Evolutionary conservation across 2,113 vertebrate genomes (phyloP).

Genomic region (Ptilorrhoa leucosticta): DNA sequence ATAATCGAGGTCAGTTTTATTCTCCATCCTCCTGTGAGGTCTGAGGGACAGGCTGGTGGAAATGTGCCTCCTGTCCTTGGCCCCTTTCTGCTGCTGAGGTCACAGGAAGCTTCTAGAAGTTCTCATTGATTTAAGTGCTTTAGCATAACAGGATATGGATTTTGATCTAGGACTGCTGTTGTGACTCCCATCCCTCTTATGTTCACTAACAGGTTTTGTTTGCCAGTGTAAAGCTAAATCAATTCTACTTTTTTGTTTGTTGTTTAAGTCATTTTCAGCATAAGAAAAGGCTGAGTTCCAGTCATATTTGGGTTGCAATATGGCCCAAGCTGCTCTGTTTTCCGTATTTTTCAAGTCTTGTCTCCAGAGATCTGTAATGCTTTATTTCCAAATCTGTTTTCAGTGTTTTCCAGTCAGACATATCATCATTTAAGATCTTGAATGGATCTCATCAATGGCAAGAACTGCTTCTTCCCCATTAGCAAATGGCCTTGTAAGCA

Average conservation of each 20-base stretch:
- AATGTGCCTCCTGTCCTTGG: background rate
- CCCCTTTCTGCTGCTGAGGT: background rate
- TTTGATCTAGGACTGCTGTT: background rate
- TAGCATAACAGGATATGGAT: rapidly evolving
- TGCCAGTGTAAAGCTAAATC: background rate
- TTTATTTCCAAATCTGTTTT: background rate
- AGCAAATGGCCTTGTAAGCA: background rate
- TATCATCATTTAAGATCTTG: background rate
- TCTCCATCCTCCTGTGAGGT: background rate
- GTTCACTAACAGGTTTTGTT: background rate
- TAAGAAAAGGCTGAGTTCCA: background rate
- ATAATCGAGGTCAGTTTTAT: rapidly evolving
- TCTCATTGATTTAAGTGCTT: background rate
- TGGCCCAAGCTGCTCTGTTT: background rate
- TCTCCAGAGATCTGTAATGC: background rate
- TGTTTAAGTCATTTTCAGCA: background rate
- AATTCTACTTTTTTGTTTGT: background rate
- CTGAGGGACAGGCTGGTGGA: background rate
- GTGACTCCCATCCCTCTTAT: background rate
- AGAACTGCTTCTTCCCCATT: background rate
- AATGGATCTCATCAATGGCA: background rate
- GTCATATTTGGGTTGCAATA: background rate
- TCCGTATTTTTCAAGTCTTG: background rate
- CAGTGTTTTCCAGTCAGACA: background rate
- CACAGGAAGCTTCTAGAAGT: background rate